These are phyloP conservation scores for Paragorgia papillata DNA, from an alignment of 92 coral and sea anemone genomes.

Conservation along the genomic window DNA sequence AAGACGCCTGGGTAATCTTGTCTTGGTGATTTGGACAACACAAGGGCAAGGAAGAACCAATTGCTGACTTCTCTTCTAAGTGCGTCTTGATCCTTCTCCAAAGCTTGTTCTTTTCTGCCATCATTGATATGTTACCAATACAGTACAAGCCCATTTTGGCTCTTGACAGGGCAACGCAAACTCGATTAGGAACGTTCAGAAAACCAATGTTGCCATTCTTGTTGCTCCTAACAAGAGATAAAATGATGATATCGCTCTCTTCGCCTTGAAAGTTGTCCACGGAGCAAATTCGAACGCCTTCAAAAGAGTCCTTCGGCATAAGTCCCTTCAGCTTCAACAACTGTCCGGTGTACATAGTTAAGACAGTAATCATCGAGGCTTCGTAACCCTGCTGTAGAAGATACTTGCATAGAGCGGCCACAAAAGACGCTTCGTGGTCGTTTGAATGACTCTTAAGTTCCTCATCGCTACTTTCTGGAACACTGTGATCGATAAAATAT, in stretches of 20 bases:
- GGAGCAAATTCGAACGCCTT: slow-evolving; percentile 57
- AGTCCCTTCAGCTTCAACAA: slow-evolving; percentile 52
- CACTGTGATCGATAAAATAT: slow-evolving; percentile 57
- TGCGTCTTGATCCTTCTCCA: slow-evolving; percentile 68
- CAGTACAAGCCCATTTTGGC: slow-evolving; percentile 71
- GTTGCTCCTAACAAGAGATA: slow-evolving; percentile 77
- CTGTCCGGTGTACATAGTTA: slow-evolving; percentile 77
- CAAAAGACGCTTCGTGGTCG: slow-evolving; percentile 65
- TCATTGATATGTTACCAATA: slow-evolving; percentile 67
- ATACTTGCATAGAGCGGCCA: slow-evolving; percentile 62
- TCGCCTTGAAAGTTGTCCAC: slow-evolving; percentile 83
- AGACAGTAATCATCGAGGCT: slow-evolving; percentile 57
- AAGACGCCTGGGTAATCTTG: slow-evolving; percentile 33
- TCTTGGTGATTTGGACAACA: slow-evolving; percentile 54
- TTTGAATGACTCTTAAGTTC: slow-evolving; percentile 70
- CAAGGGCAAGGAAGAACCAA: slow-evolving; percentile 49
- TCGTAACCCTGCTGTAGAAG: slow-evolving; percentile 63
- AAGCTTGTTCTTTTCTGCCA: slow-evolving; percentile 49
- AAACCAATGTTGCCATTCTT: slow-evolving; percentile 60
- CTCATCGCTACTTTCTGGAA: slow-evolving; percentile 41
- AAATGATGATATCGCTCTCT: slow-evolving; percentile 71
- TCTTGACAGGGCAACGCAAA: slow-evolving; percentile 79
- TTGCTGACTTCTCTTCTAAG: slow-evolving; percentile 36
- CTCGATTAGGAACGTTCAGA: slow-evolving; percentile 68
- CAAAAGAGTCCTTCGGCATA: slow-evolving; percentile 55